Percentiles rank a stretch among this genome's conserved stretches.
These are phyloP conservation scores for Melanotaenia duboulayi DNA, from an alignment of 2,113 vertebrate genomes.

Conservation along the genomic window DNA sequence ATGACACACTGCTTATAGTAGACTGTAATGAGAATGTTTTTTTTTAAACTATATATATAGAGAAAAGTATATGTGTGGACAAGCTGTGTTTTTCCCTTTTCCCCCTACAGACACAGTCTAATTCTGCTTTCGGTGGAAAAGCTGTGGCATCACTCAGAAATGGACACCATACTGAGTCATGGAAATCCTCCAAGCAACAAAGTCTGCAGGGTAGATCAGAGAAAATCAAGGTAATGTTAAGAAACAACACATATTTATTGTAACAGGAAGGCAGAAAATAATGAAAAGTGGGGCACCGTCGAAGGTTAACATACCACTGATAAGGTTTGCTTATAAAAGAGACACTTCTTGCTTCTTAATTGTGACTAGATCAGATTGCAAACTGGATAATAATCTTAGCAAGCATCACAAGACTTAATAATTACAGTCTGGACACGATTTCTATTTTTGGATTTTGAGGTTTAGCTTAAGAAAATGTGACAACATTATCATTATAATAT, in stretches of 20 bases:
- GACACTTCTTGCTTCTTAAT: not conserved
- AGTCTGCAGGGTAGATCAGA: constrained; percentile 63
- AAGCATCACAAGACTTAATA: not conserved
- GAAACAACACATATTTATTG: constrained; percentile 23
- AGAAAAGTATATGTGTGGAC: not conserved
- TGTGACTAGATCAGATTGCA: not conserved
- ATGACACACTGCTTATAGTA: not conserved
- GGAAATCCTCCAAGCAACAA: constrained; percentile 71
- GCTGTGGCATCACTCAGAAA: constrained; percentile 60
- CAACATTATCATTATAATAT: not conserved
- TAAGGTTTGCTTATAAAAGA: constrained; percentile 22
- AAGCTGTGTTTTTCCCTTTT: not conserved
- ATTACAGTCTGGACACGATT: too few species aligned
- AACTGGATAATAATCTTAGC: not conserved
- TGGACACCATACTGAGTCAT: constrained; percentile 68
- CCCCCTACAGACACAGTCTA: constrained; percentile 50
- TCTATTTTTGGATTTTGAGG: not conserved
- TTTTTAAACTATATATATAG: not conserved
- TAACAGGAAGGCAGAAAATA: constrained; percentile 19
- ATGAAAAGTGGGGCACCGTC: not conserved
- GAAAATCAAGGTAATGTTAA: constrained; percentile 81
- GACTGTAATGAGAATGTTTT: not conserved
- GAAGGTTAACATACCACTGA: constrained; percentile 1
- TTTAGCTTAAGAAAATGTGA: not conserved
- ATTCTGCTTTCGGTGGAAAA: constrained; percentile 60